phyloP scores from a whole-genome alignment of 2,113 vertebrate species.

The Pampusana beccarii region DNA sequence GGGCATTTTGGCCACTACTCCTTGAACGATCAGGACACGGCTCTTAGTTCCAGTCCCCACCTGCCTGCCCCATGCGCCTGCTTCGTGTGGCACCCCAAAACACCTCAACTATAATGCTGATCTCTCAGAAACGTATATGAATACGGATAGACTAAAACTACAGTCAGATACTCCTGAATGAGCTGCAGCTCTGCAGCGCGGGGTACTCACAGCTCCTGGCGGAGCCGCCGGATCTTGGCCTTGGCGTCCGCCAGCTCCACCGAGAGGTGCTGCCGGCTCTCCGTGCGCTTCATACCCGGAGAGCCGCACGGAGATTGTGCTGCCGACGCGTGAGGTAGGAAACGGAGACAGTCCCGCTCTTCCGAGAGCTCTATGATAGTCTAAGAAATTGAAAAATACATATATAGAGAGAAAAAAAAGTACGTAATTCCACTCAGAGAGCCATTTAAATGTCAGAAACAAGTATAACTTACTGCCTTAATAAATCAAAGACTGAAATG shows the following conservation, averaged over 20 bases:
- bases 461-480: neutral
- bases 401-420: too few relatives aligned
- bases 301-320: constrained; percentile 89
- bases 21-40: neutral
- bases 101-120: neutral
- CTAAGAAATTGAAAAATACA: constrained; percentile 64
- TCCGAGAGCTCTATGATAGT: constrained; percentile 93
- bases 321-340: constrained; percentile 80
- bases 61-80: too few relatives aligned
- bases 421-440: neutral
- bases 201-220: constrained; percentile 95
- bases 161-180: neutral
- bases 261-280: constrained; percentile 95
- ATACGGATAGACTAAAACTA: neutral
- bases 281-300: constrained; percentile 93
- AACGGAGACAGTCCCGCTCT: constrained; percentile 92
- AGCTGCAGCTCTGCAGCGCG: too few relatives aligned
- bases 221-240: constrained; percentile 92
- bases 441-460: neutral
- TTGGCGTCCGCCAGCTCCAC: constrained; percentile 98
- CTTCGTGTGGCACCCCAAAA: neutral
- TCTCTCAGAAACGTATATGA: neutral
- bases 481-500: neutral
- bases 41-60: neutral
- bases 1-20: neutral